Evolutionary conservation across 2,797 vertebrate species (phyloP), one percentile per base, ranked within the genome.

Genomic region (Chloroceryle inda): DNA sequence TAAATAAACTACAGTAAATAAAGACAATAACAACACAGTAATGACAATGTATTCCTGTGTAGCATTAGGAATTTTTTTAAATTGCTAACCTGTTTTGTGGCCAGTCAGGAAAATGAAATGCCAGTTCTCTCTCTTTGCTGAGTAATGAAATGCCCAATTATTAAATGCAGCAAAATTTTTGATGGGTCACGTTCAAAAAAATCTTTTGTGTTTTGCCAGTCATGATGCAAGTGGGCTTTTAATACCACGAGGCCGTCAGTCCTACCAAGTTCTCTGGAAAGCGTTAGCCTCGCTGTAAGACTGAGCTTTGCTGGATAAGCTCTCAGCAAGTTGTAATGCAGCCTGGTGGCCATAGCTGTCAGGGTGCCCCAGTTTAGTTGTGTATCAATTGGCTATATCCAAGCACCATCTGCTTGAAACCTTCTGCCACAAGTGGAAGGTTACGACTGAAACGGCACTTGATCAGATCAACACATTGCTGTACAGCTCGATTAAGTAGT

Each of bases 361-460:
- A 56, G 91, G 31, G 11, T 88, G 73, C 55, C 71, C 88, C 15
- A 21, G 13, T 91, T 95, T 74, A 53, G 55, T 82, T 40, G 63
- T 45, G 1, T n/a, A 55, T 80, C 92, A 84, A 0, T 81, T 96
- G 88, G 88, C 89, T 90, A 27, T 78, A 85, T 88, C 83, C 67
- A 81, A 47, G 89, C 94, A 81, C 94, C 94, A 88, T 96, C 89
- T 94, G 94, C 84, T 86, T 86, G 91, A 31, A 90, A 74, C 69
- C 80, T 86, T 40, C 95, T 95, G 95, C 91, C 55, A 37, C 76
- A 10, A 47, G 31, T 53, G 79, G 66, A 75, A 15, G 29, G 49
- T 92, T 84, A 29, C 59, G 6, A 47, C 89, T 50, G 72, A 38
- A 82, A 42, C 0, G 0, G 10, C 21, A 8, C 35, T 72, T 11